phyloP scores from a whole-genome alignment of 2,888 invertebrate genomes.

The Tetheella fluctuosa region DNA sequence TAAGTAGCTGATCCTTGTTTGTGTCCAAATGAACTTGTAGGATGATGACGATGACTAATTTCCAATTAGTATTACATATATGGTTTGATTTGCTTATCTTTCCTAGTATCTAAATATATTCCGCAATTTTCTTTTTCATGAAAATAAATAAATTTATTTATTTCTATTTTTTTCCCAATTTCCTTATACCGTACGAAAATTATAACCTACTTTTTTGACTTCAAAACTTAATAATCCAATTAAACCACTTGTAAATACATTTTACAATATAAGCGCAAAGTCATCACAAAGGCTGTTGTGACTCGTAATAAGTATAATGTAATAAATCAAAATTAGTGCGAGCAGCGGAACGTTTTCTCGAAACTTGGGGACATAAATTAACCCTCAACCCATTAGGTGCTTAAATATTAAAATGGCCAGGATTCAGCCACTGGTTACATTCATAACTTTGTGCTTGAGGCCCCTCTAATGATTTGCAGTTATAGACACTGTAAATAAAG shows the following conservation, averaged over 20 bases:
- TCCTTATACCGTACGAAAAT: too few relatives aligned
- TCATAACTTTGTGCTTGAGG: conserved; percentile 32
- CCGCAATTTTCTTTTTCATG: too few relatives aligned
- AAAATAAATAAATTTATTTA: too few relatives aligned
- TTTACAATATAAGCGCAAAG: neutral
- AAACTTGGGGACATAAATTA: conserved; percentile 59
- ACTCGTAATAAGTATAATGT: conserved; percentile 27
- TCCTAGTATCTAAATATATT: too few relatives aligned
- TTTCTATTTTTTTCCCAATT: too few relatives aligned
- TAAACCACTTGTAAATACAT: neutral
- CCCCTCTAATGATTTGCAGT: conserved; percentile 24
- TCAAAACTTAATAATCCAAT: too few relatives aligned
- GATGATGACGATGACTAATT: too few relatives aligned
- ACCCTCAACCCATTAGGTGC: conserved; percentile 46
- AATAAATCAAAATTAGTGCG: conserved; percentile 52
- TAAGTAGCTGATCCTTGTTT: too few relatives aligned
- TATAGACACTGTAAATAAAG: neutral
- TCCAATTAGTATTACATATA: too few relatives aligned
- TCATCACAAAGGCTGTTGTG: conserved; percentile 15
- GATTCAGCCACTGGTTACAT: conserved; percentile 33
- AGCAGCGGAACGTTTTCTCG: conserved; percentile 33
- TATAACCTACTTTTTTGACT: too few relatives aligned
- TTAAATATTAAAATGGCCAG: conserved; percentile 54
- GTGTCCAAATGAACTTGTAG: too few relatives aligned
- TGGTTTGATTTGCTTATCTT: too few relatives aligned